Percentiles rank a stretch among this genome's conserved stretches.
Conservation (phyloP, 1,140 invertebrate species). For the Drosophila nikananu region DNA sequence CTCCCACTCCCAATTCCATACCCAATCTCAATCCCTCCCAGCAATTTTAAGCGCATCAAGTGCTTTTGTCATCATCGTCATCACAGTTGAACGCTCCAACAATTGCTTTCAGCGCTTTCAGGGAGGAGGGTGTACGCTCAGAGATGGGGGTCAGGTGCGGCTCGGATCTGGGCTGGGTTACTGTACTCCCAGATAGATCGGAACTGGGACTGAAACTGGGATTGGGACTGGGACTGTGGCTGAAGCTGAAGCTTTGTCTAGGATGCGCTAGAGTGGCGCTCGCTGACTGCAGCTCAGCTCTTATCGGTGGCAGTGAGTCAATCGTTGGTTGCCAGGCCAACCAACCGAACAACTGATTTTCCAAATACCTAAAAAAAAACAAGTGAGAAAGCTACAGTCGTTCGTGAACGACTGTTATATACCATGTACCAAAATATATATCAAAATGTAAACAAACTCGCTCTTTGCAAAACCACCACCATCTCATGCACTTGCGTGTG, state of each 20-base stretch:
- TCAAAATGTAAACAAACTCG: too few species aligned
- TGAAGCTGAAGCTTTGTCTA: conserved; percentile 22
- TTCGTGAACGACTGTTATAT: too few species aligned
- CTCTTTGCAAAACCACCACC: too few species aligned
- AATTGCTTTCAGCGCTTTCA: conserved; percentile 47
- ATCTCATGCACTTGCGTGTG: too few species aligned
- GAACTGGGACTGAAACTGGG: background rate
- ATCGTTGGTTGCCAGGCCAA: conserved; percentile 55
- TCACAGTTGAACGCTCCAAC: conserved; percentile 62
- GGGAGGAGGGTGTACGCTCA: background rate
- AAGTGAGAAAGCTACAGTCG: too few species aligned
- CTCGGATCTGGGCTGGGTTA: conserved; percentile 24
- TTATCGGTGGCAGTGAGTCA: conserved; percentile 43
- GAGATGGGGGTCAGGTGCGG: conserved; percentile 29
- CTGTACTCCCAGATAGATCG: background rate
- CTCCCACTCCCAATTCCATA: background rate
- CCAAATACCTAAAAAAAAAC: conserved; percentile 27
- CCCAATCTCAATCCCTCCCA: conserved; percentile 5
- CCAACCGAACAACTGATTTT: conserved; percentile 51
- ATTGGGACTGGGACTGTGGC: background rate
- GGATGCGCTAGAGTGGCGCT: conserved; percentile 41
- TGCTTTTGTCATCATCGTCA: conserved; percentile 59
- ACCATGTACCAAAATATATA: too few species aligned
- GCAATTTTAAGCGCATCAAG: conserved; percentile 58
- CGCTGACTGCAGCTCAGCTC: background rate